Percentiles rank a stretch among this genome's conserved stretches.
phyloP scores from a whole-genome alignment of 2,888 invertebrate genomes.

The Chymomyza caudatula region DNA sequence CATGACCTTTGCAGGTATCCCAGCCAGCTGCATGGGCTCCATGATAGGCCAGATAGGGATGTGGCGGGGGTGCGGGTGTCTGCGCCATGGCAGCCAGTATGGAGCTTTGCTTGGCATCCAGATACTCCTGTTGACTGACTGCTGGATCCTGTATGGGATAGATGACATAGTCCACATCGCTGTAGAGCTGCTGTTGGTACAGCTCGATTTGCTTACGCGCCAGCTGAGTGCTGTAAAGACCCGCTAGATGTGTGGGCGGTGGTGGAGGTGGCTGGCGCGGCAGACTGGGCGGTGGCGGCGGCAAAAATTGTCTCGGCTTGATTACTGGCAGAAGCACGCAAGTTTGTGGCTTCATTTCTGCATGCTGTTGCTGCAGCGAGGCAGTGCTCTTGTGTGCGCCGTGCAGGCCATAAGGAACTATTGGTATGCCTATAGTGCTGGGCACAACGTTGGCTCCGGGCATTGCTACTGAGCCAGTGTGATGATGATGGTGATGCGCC shows the following conservation, averaged over 20 bases:
- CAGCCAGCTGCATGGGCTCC: slow-evolving; percentile 69
- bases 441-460: slow-evolving; percentile 47
- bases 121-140: slow-evolving; percentile 92
- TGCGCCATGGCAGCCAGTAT: slow-evolving; percentile 84
- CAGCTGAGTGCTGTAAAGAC: slow-evolving; percentile 84
- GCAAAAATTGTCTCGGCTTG: slow-evolving; percentile 81
- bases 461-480: slow-evolving; percentile 51
- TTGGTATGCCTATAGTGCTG: slow-evolving; percentile 76
- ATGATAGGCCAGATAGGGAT: slow-evolving; percentile 79
- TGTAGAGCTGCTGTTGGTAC: slow-evolving; percentile 92
- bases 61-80: slow-evolving; percentile 81
- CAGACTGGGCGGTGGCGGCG: slow-evolving; percentile 85
- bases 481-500: slow-evolving; percentile 53
- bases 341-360: slow-evolving; percentile 79
- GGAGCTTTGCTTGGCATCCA: slow-evolving; percentile 87
- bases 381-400: slow-evolving; percentile 82
- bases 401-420: slow-evolving; percentile 80
- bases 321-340: slow-evolving; percentile 82
- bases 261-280: slow-evolving; percentile 82
- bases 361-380: slow-evolving; percentile 78
- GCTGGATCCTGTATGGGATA: slow-evolving; percentile 94
- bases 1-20: slow-evolving; percentile 82
- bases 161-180: slow-evolving; percentile 94
- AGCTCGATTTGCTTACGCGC: slow-evolving; percentile 89
- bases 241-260: slow-evolving; percentile 83